These are phyloP conservation scores for Prionace glauca DNA, from an alignment of 2,797 vertebrate genomes.

Conservation along the genomic window DNA sequence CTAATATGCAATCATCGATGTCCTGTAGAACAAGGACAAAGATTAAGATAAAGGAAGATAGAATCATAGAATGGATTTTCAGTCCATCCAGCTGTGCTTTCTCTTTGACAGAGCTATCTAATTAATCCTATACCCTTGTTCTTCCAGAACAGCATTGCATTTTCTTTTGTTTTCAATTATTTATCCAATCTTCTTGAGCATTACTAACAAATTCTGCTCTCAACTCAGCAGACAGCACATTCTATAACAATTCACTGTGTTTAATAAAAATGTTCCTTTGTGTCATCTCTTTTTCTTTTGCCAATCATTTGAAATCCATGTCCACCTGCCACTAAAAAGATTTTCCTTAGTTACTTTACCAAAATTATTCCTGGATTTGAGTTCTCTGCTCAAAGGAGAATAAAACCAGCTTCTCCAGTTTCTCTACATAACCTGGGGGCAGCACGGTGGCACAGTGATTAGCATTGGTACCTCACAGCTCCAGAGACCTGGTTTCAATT, in stretches of 20 bases:
- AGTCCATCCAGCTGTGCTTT: not conserved
- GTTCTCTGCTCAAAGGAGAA: not conserved
- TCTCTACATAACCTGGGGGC: not conserved
- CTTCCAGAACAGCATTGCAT: not conserved
- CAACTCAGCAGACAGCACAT: not conserved
- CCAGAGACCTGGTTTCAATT: too few relatives aligned
- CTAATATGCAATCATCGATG: slow-evolving; percentile 94
- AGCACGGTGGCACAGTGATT: too few relatives aligned
- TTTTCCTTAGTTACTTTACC: not conserved
- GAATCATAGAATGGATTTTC: not conserved
- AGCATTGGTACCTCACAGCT: too few relatives aligned
- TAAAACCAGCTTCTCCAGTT: not conserved
- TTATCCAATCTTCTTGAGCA: not conserved
- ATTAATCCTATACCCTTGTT: not conserved
- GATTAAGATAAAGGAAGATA: not conserved
- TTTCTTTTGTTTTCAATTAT: not conserved
- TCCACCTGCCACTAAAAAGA: not conserved
- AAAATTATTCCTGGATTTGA: not conserved
- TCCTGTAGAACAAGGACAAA: slow-evolving; percentile 59
- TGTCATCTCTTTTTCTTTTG: not conserved
- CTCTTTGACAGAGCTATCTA: not conserved
- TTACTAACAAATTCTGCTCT: not conserved
- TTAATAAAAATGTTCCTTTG: not conserved
- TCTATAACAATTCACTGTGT: not conserved
- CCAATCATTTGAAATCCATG: not conserved